Evolutionary conservation across 2,797 vertebrate species (phyloP).

Genomic region (Carcharodon carcharias): DNA sequence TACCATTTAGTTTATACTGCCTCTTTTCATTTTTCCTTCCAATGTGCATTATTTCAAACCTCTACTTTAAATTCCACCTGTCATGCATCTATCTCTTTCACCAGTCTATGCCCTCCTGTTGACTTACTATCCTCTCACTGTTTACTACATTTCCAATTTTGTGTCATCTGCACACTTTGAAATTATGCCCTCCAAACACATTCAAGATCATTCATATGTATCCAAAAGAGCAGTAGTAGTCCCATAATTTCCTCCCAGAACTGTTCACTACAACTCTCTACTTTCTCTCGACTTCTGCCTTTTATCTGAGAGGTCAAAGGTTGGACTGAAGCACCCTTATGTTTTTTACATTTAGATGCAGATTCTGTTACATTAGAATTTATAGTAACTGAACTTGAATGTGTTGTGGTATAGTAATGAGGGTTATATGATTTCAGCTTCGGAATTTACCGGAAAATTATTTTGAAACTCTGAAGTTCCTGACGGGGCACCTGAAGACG

Average conservation of each 20-base stretch:
- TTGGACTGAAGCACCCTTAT: background rate
- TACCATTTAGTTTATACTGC: background rate
- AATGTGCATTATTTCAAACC: background rate
- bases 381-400: background rate
- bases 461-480: conserved; percentile 89
- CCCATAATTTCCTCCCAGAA: background rate
- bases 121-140: background rate
- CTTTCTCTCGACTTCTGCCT: background rate
- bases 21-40: background rate
- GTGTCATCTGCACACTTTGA: background rate
- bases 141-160: background rate
- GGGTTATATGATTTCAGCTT: conserved; percentile 61
- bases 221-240: background rate
- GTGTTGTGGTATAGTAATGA: background rate
- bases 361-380: background rate
- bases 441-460: conserved; percentile 86
- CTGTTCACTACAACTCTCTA: background rate
- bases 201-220: background rate
- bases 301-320: background rate
- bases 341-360: background rate
- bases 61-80: background rate
- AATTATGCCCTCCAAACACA: background rate
- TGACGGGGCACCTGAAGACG: conserved; percentile 85
- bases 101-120: background rate
- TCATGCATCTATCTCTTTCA: background rate